Conservation (phyloP, 1,140 invertebrate genomes). For the Zaprionus nigranus region DNA sequence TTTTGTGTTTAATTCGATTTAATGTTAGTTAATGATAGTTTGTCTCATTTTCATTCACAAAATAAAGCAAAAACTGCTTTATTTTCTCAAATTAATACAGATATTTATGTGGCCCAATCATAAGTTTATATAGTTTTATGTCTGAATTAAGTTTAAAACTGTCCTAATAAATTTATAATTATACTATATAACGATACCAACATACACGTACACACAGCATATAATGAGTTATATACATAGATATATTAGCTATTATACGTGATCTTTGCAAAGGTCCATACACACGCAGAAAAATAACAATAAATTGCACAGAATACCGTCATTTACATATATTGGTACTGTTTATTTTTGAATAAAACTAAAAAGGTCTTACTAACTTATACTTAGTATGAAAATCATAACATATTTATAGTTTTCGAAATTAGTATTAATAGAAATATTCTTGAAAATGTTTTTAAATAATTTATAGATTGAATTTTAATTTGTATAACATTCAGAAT, state of each 20-base stretch:
- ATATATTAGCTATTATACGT: slow-evolving; percentile 62
- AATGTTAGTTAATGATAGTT: slow-evolving; percentile 37
- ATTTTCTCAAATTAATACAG: slow-evolving; percentile 30
- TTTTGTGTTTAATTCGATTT: slow-evolving; percentile 28
- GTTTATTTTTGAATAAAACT: slow-evolving; percentile 1
- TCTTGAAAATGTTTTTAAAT: background rate
- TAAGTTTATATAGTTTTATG: slow-evolving; percentile 50
- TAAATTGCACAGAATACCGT: slow-evolving; percentile 75
- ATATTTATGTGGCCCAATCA: slow-evolving; percentile 46
- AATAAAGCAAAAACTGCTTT: slow-evolving; percentile 18
- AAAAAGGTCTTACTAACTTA: background rate
- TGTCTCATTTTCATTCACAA: slow-evolving; percentile 16
- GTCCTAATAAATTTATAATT: slow-evolving; percentile 68
- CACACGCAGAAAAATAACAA: slow-evolving; percentile 64
- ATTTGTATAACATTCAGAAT: background rate
- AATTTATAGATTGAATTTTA: background rate
- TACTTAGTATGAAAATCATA: background rate
- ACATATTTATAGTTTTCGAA: background rate
- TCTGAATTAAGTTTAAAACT: slow-evolving; percentile 63
- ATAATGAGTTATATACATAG: slow-evolving; percentile 53
- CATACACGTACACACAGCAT: slow-evolving; percentile 26
- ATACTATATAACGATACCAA: slow-evolving; percentile 55
- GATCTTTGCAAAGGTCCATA: slow-evolving; percentile 46
- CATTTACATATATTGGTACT: slow-evolving; percentile 12
- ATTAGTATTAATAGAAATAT: background rate